Percentiles rank a stretch among this genome's conserved stretches.
Evolutionary conservation across 2,113 vertebrate genomes (phyloP).

Genomic region (Meles meles): DNA sequence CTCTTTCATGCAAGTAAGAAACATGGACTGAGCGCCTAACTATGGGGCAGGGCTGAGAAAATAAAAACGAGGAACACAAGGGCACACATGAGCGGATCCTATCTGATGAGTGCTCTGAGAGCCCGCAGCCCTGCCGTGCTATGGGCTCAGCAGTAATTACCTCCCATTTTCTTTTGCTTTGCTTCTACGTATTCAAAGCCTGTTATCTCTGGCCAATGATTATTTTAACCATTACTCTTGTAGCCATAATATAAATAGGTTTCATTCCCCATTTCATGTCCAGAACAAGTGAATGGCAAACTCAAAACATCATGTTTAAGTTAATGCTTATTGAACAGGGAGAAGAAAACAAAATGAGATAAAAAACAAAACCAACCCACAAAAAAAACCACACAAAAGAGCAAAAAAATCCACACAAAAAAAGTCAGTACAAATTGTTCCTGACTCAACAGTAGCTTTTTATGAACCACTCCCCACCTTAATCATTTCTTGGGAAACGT

Average conservation of each 20-base stretch:
- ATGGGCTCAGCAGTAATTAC: neutral
- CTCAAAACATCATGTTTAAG: slow-evolving; percentile 46
- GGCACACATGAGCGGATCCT: neutral
- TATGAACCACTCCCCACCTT: neutral
- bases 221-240: slow-evolving; percentile 3
- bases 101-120: neutral
- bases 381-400: too few relatives aligned
- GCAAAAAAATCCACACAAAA: neutral
- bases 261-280: neutral
- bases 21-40: neutral
- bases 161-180: slow-evolving; percentile 38
- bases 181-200: neutral
- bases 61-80: neutral
- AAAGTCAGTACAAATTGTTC: slow-evolving; percentile 44
- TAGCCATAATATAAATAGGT: neutral
- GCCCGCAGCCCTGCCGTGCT: fast-evolving
- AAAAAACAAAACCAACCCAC: too few relatives aligned
- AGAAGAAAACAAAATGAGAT: neutral
- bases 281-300: slow-evolving; percentile 9
- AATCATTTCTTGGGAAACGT: slow-evolving; percentile 51
- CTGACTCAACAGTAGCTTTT: neutral
- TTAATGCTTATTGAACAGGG: neutral
- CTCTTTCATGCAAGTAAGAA: neutral
- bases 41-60: neutral
- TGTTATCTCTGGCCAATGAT: neutral